Base-by-base conservation (phyloP, 2,888 invertebrate species). In the Netelia inedita region DNA sequence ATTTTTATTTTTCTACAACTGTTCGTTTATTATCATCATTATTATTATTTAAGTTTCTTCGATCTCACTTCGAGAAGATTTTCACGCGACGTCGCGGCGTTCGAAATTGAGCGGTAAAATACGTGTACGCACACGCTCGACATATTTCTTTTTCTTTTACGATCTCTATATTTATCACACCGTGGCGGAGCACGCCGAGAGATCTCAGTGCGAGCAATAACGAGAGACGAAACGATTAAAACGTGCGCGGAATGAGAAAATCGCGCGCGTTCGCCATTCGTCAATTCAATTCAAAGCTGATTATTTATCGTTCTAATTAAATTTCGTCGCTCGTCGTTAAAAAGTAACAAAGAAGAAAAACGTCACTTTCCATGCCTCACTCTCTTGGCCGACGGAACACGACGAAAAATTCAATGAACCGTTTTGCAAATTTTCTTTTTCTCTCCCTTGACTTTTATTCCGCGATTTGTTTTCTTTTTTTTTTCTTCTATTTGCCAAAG, bases 91-190 rank as follows among this genome's bases (percentile, higher is more conserved):
- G 3, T 28, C 16, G 43, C 55, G 6, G 28, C 41, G 23, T 35
- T 59, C 43, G 53, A 65, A 72, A 84, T 80, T 76, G 55, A 80
- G 76, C 72, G 69, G 53, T 76, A 61, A 76, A 80, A 61, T 63
- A 53, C 61, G 53, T 41, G 61, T 53, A 68, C 65, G 43, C 21
- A 41, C 23, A 10, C 53, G 19, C 61, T 43, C 71, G 10, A 35
- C 43, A 57, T 66, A 11, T 63, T 46, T 11, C 16, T 16, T 63
- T 53, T 82, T 76, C n/a, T 68, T 76, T 1, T 28, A 21, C 46
- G 14, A 11, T 19, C 53, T 59, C 41, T 72, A 59, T 43, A 59
- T 28, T 28, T 43, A 21, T 28, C 50, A 16, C 16, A 19, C 53
- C 19, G 55, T 53, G 21, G 55, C 46, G 46, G 55, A 46, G 19